Evolutionary conservation across 2,888 invertebrate species (phyloP), one percentile per base, ranked within the genome.

Genomic region (Leucania comma): DNA sequence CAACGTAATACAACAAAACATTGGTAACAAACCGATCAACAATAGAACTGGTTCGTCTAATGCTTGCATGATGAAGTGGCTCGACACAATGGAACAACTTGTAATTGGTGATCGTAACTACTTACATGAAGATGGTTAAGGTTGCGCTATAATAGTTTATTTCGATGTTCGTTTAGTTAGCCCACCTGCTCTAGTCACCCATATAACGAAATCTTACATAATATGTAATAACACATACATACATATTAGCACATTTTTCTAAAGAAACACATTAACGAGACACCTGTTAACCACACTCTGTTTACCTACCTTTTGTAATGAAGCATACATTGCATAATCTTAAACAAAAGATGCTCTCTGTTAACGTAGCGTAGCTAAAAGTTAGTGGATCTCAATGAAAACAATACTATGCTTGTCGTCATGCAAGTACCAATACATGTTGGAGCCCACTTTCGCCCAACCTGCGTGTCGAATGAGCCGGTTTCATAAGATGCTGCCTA

Each of bases 381-480:
- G 87, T 88, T 85, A 87, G 89, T 86, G 84, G 88, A 89, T 88
- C 86, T 91, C 88, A 93, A 92, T 92, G 91, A 91, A 92, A 93
- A 93, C 93, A 93, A 93, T 92, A 81, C 85, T 84, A 84, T 88
- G 81, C 87, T 88, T 89, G 90, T 88, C 87, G 87, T 86, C 88
- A 90, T 91, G 89, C 88, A 87, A 91, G 88, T 89, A 89, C 85
- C 91, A 88, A 93, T 93, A 91, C 89, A 89, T 88, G 89, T 87
- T 85, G 88, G 90, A 83, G 89, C 89, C 90, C 89, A 93, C 95
- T 95, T 96, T 95, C 95, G 95, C 95, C 94, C 93, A 92, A 92
- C 90, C 90, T 90, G 93, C 92, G 93, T 95, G 92, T 90, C 92
- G 93, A 93, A 92, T 89, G 90, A 90, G 90, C 90, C 89, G 89